A percentile compares a stretch with the other conserved stretches of the same genome.
These are phyloP conservation scores for Drosophila pseudotalamancana DNA, from an alignment of 2,888 invertebrate species.

Conservation along the genomic window DNA sequence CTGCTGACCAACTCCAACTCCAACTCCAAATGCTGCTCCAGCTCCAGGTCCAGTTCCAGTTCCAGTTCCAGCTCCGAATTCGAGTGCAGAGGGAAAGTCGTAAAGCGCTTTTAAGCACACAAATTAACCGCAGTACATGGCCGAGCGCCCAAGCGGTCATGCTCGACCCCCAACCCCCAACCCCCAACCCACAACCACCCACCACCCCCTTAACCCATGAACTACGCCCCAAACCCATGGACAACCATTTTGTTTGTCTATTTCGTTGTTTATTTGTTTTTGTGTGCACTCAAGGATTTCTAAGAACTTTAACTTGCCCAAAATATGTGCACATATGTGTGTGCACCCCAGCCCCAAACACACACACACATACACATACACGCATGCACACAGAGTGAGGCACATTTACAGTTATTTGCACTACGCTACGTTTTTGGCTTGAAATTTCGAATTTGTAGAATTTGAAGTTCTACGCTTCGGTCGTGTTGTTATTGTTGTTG, in stretches of 20 bases:
- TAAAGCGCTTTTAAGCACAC: slow-evolving; percentile 83
- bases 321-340: slow-evolving; percentile 69
- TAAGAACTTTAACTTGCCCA: slow-evolving; percentile 82
- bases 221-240: slow-evolving; percentile 1
- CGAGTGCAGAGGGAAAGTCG: slow-evolving; percentile 61
- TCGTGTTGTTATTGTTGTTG: slow-evolving; percentile 19
- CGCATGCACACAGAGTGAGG: slow-evolving; percentile 12
- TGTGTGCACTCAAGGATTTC: slow-evolving; percentile 83
- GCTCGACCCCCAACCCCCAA: slow-evolving; percentile 8
- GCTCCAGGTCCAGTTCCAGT: not conserved
- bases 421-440: slow-evolving; percentile 27
- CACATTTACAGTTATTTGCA: slow-evolving; percentile 53
- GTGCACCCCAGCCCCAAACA: slow-evolving; percentile 20
- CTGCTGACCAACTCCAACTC: slow-evolving; percentile 59
- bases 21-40: slow-evolving; percentile 1
- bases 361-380: slow-evolving; percentile 21
- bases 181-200: not conserved
- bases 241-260: slow-evolving; percentile 71
- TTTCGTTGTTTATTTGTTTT: slow-evolving; percentile 82
- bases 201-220: not conserved
- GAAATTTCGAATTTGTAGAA: slow-evolving; percentile 40
- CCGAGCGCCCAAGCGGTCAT: slow-evolving; percentile 61
- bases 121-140: slow-evolving; percentile 82
- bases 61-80: slow-evolving; percentile 4
- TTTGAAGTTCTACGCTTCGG: slow-evolving; percentile 19